Base-by-base conservation (phyloP, 1,140 invertebrate genomes). In the Elymnias hypermnestra region DNA sequence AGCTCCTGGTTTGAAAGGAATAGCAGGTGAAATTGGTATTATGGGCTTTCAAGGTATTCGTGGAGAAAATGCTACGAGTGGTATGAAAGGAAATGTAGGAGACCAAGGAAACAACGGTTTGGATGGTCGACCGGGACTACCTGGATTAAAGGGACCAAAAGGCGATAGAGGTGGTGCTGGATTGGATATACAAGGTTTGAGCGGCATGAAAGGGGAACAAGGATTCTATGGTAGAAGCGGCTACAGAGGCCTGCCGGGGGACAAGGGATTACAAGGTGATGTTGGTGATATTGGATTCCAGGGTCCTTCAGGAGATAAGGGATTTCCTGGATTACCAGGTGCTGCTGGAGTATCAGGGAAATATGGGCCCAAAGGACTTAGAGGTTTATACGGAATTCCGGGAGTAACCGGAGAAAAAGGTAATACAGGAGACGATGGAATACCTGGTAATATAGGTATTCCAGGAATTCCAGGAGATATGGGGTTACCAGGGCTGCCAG, bases 381-480 rank as follows among this genome's bases (percentile, higher is more conserved):
- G 15, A 28, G 81, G 81, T 33, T 33, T 26, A 18, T 19, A 53
- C 74, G 89, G 88, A 25, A 29, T 57, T 9, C 13, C 39, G 33
- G 83, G 83, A 12, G 83, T 88, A 68, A 87, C 83, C 6, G 90
- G 90, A 18, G 26, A 49, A 31, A 87, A 89, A 68, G 91, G 91
- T 28, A 58, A 71, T 15, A 50, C 57, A 7, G 90, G 91, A 13
- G 51, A 61, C 22, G 65, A 57, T 47, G 84, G 69, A 25, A 43
- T 60, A 41, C 46, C 57, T 10, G 79, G 79, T 40, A 29, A 57
- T 57, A 69, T 52, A 37, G 89, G 89, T 36, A 57, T 76, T 3
- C 53, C 51, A 37, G 89, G 89, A 28, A 22, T 39, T 0, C 61
- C 54, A 18, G 88, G 89, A 35, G 41, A 56, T 14, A 26, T 53